Evolutionary conservation across 1,140 invertebrate genomes (phyloP).

Genomic region (Drosophila sulfurigaster): DNA sequence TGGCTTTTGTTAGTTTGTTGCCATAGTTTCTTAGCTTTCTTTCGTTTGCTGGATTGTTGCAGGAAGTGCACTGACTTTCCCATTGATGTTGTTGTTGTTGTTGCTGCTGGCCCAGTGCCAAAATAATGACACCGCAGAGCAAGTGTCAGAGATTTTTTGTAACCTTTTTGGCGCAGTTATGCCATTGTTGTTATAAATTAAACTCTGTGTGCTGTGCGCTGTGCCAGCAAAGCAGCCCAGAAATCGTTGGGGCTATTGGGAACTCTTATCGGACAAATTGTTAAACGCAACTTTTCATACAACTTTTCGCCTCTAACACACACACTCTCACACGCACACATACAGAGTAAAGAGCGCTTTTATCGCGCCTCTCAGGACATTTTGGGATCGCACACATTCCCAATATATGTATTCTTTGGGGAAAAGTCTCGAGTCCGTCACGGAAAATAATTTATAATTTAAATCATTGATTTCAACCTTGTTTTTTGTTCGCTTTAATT

Average conservation of each 20-base stretch:
- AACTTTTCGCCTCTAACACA: conserved; percentile 24
- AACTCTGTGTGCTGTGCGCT: not conserved
- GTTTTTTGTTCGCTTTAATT: conserved; percentile 25
- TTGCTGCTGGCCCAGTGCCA: conserved; percentile 30
- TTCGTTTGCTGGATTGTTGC: not conserved
- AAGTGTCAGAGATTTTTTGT: conserved; percentile 34
- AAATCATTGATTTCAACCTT: not conserved
- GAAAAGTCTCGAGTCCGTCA: conserved; percentile 12
- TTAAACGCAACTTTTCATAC: conserved; percentile 38
- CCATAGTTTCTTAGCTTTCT: not conserved
- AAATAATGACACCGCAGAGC: conserved; percentile 22
- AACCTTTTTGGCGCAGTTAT: conserved; percentile 29
- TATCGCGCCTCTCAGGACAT: conserved; percentile 22
- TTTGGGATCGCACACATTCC: conserved; percentile 1
- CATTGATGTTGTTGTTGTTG: not conserved
- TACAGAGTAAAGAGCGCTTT: not conserved
- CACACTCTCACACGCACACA: not conserved
- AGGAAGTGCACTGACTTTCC: conserved; percentile 8
- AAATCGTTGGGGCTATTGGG: conserved; percentile 20
- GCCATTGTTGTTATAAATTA: conserved; percentile 35
- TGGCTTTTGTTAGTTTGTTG: not conserved
- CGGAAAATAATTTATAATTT: conserved; percentile 37
- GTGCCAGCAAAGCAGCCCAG: conserved; percentile 11
- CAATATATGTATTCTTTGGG: not conserved
- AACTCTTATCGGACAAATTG: conserved; percentile 35